Evolutionary conservation across 2,888 invertebrate species (phyloP).

Genomic region (Caenorhabditis zanzibari): DNA sequence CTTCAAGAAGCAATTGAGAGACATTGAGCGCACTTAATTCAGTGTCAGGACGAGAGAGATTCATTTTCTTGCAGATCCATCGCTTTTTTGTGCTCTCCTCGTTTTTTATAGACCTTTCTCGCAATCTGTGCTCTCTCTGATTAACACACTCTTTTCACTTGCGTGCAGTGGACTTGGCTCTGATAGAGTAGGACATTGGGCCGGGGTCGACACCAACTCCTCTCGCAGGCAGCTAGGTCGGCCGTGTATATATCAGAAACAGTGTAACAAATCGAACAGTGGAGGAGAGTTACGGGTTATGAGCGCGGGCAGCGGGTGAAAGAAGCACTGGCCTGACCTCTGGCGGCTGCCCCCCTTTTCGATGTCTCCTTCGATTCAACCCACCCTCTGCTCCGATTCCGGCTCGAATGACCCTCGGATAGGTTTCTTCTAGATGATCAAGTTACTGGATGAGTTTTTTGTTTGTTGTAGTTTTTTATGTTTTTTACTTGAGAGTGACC

Average conservation of each 20-base stretch:
- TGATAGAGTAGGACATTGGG: slow-evolving; percentile 56
- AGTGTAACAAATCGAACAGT: slow-evolving; percentile 66
- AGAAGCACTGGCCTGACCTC: slow-evolving; percentile 60
- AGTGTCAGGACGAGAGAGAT: slow-evolving; percentile 52
- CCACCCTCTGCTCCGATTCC: slow-evolving; percentile 47
- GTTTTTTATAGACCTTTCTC: slow-evolving; percentile 59
- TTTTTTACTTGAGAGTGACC: neutral
- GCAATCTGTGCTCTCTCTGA: slow-evolving; percentile 27
- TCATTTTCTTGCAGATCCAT: slow-evolving; percentile 56
- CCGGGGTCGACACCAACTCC: slow-evolving; percentile 58
- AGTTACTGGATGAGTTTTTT: slow-evolving; percentile 32
- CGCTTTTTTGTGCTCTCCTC: slow-evolving; percentile 51
- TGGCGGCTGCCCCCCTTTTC: slow-evolving; percentile 16
- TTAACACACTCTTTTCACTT: slow-evolving; percentile 24
- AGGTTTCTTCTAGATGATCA: slow-evolving; percentile 31
- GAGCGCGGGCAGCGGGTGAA: slow-evolving; percentile 47
- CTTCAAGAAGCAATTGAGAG: slow-evolving; percentile 45
- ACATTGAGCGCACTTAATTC: slow-evolving; percentile 55
- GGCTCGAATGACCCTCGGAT: slow-evolving; percentile 56
- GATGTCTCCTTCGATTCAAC: slow-evolving; percentile 15
- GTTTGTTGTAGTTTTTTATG: slow-evolving; percentile 12
- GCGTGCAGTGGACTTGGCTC: slow-evolving; percentile 37
- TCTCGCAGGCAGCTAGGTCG: slow-evolving; percentile 54
- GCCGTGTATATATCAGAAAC: slow-evolving; percentile 60
- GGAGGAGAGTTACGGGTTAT: slow-evolving; percentile 60